These are phyloP conservation scores for Spisula subtruncata DNA, from an alignment of 2,888 invertebrate genomes.

Conservation along the genomic window DNA sequence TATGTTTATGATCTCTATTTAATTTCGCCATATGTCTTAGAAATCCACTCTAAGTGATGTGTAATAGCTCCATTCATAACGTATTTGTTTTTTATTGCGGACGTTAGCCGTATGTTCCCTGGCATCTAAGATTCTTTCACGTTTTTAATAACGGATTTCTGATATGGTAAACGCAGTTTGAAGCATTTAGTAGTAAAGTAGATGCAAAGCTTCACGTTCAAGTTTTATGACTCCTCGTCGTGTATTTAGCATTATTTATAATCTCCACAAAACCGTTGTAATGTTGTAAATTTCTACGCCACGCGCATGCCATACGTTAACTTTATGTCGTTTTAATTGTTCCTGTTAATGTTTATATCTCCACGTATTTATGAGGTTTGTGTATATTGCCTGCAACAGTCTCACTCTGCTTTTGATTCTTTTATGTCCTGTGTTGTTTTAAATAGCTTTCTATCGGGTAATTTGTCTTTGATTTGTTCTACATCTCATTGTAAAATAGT, in stretches of 20 bases:
- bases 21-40: conserved; percentile 25
- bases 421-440: no score
- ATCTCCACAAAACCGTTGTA: neutral
- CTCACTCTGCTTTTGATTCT: no score
- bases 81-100: conserved; percentile 14
- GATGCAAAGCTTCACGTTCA: neutral
- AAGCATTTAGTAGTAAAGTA: neutral
- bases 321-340: neutral
- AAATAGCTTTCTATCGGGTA: no score
- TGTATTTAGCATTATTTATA: conserved; percentile 2
- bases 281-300: neutral
- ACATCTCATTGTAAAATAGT: no score
- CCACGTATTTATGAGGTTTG: no score
- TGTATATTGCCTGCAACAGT: no score
- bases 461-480: no score
- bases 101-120: neutral
- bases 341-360: no score
- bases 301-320: neutral
- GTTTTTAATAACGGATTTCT: neutral
- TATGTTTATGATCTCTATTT: conserved; percentile 11
- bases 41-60: neutral
- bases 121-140: neutral
- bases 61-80: conserved; percentile 27
- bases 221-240: neutral
- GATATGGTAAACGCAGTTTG: neutral